Evolutionary conservation across 2,113 vertebrate genomes (phyloP), one percentile per base, ranked within the genome.

Genomic region (Syngnathus scovelli): DNA sequence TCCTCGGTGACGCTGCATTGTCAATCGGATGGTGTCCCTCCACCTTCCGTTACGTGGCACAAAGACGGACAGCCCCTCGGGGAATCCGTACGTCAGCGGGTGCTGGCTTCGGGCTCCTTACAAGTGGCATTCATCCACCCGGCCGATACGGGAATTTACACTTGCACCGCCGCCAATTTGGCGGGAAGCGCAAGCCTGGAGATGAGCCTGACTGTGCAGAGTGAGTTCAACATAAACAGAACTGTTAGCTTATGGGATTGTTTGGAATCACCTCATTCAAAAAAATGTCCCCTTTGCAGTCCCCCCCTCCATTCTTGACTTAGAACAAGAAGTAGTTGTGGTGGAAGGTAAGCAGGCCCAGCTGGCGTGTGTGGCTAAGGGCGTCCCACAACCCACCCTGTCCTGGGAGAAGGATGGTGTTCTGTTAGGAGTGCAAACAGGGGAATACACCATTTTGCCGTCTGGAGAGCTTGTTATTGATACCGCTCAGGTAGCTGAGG

Each of bases 391-490:
- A 66, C 95, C 97, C 76, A 66, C 74, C 37, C 75, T 98, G 54
- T 89, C 78, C 76, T 99, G 97, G 97, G 82, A 90, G 82, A 95
- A 91, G 80, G 90, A 93, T 3, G 89, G 90, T 38, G 75, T 1
- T 0, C 66, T 82, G 12, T 74, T 98, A 75, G 78, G 77, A n/a
- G 88, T 93, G 33, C 78, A 46, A 63, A 48, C 67, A 41, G 93
- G 92, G 72, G 94, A 92, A 86, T 92, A 93, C 66, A 93, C 78
- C 0, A 46, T 92, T 69, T 80, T 93, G 65, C 90, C 92, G n/a
- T 90, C 90, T 37, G 95, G 96, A 83, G 91, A 94, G 73, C 92
- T 99, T 62, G 62, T 94, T 67, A 87, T 99, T 74, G 92, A 95
- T 78, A 91, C 85, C 1, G 90, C 86, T 76, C 86, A 92, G 89